phyloP scores from a whole-genome alignment of 2,797 vertebrate genomes.

The Vipera latastei region DNA sequence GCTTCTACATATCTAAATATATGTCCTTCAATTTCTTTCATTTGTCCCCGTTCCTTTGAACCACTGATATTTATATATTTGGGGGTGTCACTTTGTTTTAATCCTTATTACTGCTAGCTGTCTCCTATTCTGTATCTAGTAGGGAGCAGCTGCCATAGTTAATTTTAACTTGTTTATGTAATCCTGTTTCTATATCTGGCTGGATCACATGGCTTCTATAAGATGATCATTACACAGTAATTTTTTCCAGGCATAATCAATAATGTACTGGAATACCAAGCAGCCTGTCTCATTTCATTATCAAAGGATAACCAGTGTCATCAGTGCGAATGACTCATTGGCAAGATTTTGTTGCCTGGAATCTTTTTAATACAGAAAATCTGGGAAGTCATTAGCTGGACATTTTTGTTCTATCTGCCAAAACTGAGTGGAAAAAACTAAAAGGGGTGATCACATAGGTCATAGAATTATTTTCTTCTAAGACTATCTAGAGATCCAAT shows the following conservation, averaged over 20 bases:
- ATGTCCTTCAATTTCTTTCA: not conserved
- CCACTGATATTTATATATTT: not conserved
- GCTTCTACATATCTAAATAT: not conserved
- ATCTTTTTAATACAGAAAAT: not conserved
- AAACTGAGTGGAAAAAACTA: not conserved
- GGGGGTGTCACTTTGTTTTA: not conserved
- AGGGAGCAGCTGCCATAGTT: not conserved
- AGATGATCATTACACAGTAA: slow-evolving; percentile 10
- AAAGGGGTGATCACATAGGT: not conserved
- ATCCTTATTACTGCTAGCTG: not conserved
- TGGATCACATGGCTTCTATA: slow-evolving; percentile 1
- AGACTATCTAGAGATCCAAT: not conserved
- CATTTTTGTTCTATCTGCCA: not conserved
- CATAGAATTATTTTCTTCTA: not conserved
- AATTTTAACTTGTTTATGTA: not conserved
- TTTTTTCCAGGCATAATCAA: slow-evolving; percentile 35
- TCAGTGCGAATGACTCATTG: not conserved
- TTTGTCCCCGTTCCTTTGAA: not conserved
- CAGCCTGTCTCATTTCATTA: slow-evolving; percentile 15
- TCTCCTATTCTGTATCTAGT: not conserved
- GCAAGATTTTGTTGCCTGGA: not conserved
- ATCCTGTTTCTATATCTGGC: not conserved
- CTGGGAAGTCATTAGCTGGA: too few relatives aligned
- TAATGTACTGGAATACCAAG: slow-evolving; percentile 17
- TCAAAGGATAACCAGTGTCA: slow-evolving; percentile 3